Evolutionary conservation across 2,113 vertebrate species (phyloP).

Genomic region (Terrapene triunguis): DNA sequence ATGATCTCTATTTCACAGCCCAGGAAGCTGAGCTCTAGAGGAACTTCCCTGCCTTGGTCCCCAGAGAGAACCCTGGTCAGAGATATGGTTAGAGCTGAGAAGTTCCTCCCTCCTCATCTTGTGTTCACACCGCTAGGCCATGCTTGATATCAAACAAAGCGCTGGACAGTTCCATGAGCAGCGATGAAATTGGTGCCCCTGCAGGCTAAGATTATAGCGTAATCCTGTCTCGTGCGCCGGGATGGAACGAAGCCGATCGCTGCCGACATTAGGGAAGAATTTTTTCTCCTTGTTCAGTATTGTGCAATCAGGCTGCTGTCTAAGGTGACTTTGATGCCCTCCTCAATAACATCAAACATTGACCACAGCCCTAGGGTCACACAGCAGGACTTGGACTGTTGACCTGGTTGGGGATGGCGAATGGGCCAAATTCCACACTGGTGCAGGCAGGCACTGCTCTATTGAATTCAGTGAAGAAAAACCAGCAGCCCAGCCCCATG

Average conservation of each 20-base stretch:
- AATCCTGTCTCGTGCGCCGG: not conserved
- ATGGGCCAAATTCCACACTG: not conserved
- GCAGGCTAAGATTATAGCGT: too few species aligned
- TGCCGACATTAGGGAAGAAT: not conserved
- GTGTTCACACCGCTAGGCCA: not conserved
- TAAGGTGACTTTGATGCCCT: not conserved
- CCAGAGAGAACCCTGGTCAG: rapidly evolving
- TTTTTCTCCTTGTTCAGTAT: not conserved
- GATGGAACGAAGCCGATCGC: constrained; percentile 5
- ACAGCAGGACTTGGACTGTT: not conserved
- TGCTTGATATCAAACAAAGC: not conserved
- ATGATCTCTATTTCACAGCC: not conserved
- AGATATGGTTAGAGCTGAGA: not conserved
- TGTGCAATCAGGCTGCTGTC: not conserved
- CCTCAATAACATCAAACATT: not conserved
- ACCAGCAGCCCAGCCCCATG: not conserved
- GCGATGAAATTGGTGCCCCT: not conserved
- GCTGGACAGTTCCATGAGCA: too few species aligned
- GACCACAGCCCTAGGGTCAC: not conserved
- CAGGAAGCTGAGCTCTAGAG: not conserved
- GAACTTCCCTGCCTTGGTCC: not conserved
- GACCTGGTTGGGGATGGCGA: not conserved
- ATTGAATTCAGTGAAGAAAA: not conserved
- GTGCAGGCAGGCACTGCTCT: not conserved
- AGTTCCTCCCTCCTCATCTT: not conserved